phyloP scores from a whole-genome alignment of 2,113 vertebrate genomes.

The Ariopsis seemanni region DNA sequence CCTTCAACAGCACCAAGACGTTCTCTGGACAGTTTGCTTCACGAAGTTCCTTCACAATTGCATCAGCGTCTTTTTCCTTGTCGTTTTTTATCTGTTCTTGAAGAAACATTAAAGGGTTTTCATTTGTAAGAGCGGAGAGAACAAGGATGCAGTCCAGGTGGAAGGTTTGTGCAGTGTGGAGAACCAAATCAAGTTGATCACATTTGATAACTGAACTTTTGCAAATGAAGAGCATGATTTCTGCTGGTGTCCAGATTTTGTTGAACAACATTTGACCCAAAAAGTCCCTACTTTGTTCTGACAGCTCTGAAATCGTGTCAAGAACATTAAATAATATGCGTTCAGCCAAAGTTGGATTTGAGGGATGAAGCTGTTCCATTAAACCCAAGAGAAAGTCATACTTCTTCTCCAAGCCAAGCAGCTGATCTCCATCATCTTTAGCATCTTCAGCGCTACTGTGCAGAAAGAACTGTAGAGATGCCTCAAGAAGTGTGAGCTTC shows the following conservation, averaged over 20 bases:
- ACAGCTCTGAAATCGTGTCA: not conserved
- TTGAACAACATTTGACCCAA: conserved; percentile 13
- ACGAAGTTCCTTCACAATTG: not conserved
- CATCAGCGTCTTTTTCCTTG: not conserved
- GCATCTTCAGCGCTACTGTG: not conserved
- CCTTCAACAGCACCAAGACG: not conserved
- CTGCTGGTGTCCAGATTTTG: not conserved
- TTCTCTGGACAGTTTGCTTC: not conserved
- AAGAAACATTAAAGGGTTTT: conserved; percentile 7
- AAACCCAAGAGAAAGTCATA: not conserved
- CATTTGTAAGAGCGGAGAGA: not conserved
- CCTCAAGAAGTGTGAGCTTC: conserved; percentile 4
- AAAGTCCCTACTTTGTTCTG: not conserved
- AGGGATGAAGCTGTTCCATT: not conserved
- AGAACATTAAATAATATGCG: not conserved
- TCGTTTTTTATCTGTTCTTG: not conserved
- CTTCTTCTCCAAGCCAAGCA: not conserved
- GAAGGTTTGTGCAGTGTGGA: conserved; percentile 22
- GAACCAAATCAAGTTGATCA: not conserved
- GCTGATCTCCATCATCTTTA: not conserved
- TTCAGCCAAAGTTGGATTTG: not conserved
- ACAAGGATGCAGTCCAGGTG: not conserved
- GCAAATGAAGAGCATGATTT: not conserved
- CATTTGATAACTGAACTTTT: not conserved
- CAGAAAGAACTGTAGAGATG: not conserved